These are phyloP conservation scores for Tiliqua scincoides DNA, from an alignment of 2,113 vertebrate species.

Conservation along the genomic window DNA sequence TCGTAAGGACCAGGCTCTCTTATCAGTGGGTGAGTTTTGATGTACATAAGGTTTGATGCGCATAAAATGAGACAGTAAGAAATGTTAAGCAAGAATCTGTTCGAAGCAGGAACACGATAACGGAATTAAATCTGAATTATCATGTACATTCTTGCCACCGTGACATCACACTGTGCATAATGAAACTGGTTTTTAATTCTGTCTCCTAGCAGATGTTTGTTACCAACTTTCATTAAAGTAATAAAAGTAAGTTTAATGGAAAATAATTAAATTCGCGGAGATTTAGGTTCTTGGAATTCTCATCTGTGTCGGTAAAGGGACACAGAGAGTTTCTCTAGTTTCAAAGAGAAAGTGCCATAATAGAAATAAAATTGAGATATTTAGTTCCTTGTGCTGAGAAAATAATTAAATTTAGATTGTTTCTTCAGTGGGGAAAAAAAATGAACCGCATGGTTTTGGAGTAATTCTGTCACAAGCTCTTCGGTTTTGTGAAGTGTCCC, in stretches of 20 bases:
- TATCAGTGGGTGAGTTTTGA: not conserved
- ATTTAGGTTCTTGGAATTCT: not conserved
- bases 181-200: not conserved
- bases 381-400: not conserved
- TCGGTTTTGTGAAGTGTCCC: not conserved
- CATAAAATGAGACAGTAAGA: not conserved
- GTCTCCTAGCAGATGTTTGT: not conserved
- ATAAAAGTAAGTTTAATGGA: not conserved
- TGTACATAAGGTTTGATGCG: not conserved
- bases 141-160: conserved; percentile 13
- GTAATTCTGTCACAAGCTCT: not conserved
- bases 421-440: not conserved
- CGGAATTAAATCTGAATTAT: conserved; percentile 29
- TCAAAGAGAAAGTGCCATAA: conserved; percentile 13
- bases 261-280: conserved; percentile 22
- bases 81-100: conserved; percentile 1
- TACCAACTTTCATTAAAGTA: conserved; percentile 1
- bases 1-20: not conserved
- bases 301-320: not conserved
- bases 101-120: not conserved
- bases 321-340: conserved; percentile 23
- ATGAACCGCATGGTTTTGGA: not conserved
- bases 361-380: not conserved
- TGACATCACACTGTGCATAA: not conserved
- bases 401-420: not conserved